Percentiles rank a stretch among this genome's conserved stretches.
Conservation (phyloP, 2,888 invertebrate species). For the Cerastoderma edule region DNA sequence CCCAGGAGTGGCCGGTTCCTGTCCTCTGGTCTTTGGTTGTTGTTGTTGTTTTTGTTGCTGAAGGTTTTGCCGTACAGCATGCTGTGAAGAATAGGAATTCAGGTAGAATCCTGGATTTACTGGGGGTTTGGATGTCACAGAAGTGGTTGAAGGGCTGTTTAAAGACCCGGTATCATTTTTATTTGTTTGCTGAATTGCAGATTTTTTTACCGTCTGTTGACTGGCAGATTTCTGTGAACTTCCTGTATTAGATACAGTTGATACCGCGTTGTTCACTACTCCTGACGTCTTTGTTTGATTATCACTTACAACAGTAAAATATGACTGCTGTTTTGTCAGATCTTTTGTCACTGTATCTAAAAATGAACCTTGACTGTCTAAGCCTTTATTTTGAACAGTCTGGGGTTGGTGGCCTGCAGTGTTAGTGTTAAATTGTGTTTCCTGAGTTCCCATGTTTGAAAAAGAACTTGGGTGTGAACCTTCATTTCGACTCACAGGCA, state of each 20-base stretch:
- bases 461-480: not conserved
- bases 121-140: constrained; percentile 25
- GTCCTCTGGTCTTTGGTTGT: constrained; percentile 10
- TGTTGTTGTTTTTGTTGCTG: constrained; percentile 18
- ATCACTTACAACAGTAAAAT: not conserved
- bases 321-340: constrained; percentile 26
- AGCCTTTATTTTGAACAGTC: not conserved
- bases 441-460: too few relatives aligned
- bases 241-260: constrained; percentile 11
- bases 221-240: not conserved
- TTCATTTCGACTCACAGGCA: not conserved
- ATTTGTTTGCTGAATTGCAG: constrained; percentile 18
- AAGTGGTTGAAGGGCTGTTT: not conserved
- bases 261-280: too few relatives aligned
- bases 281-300: constrained; percentile 6
- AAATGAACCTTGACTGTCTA: constrained; percentile 41
- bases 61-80: constrained; percentile 32
- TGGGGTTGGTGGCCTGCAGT: too few relatives aligned
- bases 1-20: not conserved
- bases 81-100: constrained; percentile 48
- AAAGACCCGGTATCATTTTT: too few relatives aligned
- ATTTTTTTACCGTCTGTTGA: constrained; percentile 27
- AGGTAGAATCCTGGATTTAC: constrained; percentile 38
- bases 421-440: too few relatives aligned
- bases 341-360: constrained; percentile 64